Conservation (phyloP, 2,797 vertebrate genomes). For the Lacerta agilis region DNA sequence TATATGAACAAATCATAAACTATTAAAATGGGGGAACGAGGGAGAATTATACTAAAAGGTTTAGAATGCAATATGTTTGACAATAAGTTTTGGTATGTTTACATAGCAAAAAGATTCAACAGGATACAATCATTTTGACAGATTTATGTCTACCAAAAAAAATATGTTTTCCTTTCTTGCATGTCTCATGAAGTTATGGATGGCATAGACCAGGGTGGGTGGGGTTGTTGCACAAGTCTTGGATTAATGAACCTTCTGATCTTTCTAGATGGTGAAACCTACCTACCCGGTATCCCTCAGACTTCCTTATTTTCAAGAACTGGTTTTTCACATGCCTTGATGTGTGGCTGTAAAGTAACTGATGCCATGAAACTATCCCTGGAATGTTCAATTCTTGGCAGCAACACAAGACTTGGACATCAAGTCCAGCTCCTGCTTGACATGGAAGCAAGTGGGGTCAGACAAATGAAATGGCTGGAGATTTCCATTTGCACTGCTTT, state of each 20-base stretch:
- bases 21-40: not conserved
- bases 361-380: not conserved
- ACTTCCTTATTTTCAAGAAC: not conserved
- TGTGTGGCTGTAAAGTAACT: not conserved
- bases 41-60: not conserved
- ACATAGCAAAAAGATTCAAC: not conserved
- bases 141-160: not conserved
- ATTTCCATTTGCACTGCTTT: not conserved
- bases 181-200: not conserved
- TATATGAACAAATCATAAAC: too few relatives aligned
- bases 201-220: not conserved
- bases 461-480: not conserved
- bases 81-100: not conserved
- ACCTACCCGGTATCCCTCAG: not conserved
- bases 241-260: not conserved
- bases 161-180: not conserved
- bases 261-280: not conserved
- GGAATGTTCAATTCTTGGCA: not conserved
- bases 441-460: not conserved
- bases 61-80: not conserved
- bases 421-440: not conserved
- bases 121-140: not conserved
- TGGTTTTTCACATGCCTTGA: not conserved
- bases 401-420: not conserved
- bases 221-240: not conserved